Evolutionary conservation across 1,140 invertebrate genomes (phyloP).

Genomic region (Scaptodrosophila lebanonensis): DNA sequence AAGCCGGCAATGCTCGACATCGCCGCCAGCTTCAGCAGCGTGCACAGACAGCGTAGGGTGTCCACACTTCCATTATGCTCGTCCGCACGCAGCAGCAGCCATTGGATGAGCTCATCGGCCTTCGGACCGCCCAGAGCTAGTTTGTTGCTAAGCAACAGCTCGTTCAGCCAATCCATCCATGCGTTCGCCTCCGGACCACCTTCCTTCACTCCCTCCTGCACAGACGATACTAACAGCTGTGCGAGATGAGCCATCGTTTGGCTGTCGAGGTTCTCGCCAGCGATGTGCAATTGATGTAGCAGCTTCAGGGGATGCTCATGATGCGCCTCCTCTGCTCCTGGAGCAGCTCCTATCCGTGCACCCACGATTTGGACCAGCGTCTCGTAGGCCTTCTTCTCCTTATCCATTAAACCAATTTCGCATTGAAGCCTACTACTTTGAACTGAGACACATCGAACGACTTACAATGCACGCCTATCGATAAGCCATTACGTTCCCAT

Average conservation of each 20-base stretch:
- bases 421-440: too few relatives aligned
- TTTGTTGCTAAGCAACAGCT: conserved; percentile 24
- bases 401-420: conserved; percentile 33
- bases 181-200: background rate
- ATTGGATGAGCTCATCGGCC: conserved; percentile 28
- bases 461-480: too few relatives aligned
- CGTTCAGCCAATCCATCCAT: conserved; percentile 45
- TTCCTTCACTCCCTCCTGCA: conserved; percentile 13
- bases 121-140: conserved; percentile 14
- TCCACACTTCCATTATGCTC: background rate
- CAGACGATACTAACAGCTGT: conserved; percentile 16
- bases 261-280: conserved; percentile 13
- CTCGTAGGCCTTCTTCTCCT: conserved; percentile 37
- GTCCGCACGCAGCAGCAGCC: conserved; percentile 14
- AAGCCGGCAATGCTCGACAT: too few relatives aligned
- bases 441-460: too few relatives aligned
- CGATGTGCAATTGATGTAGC: conserved; percentile 18
- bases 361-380: conserved; percentile 22
- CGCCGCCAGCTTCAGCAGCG: conserved; percentile 21
- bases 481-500: too few relatives aligned
- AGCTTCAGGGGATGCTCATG: conserved; percentile 30
- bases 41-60: conserved; percentile 20
- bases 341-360: background rate
- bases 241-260: conserved; percentile 21
- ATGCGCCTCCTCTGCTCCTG: background rate